Percentiles rank a stretch among this genome's conserved stretches.
phyloP scores from a whole-genome alignment of 2,113 vertebrate genomes.

The Phyllostomus discolor region DNA sequence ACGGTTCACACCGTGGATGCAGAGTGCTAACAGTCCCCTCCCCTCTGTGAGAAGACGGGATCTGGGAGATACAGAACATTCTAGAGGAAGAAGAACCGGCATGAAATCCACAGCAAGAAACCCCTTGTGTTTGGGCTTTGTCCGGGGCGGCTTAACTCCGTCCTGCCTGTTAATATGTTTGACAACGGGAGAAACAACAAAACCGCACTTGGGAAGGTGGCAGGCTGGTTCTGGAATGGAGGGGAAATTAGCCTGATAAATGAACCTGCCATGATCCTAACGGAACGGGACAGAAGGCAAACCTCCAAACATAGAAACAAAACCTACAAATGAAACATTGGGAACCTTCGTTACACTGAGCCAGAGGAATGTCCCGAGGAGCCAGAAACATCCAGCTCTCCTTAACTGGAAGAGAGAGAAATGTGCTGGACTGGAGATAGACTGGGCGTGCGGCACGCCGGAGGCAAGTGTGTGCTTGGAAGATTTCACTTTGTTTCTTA shows the following conservation, averaged over 20 bases:
- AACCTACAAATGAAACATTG: constrained; percentile 57
- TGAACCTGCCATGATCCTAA: constrained; percentile 65
- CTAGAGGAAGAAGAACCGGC: neutral
- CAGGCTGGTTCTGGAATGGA: constrained; percentile 51
- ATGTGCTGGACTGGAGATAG: neutral
- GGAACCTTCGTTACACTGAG: constrained; percentile 67
- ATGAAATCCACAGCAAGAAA: neutral
- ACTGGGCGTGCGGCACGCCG: neutral
- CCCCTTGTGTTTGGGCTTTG: neutral
- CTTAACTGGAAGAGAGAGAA: constrained; percentile 77
- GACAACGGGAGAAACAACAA: neutral
- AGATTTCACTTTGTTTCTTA: neutral
- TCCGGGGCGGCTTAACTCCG: neutral
- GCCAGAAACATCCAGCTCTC: constrained; percentile 65
- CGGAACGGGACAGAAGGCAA: constrained; percentile 58
- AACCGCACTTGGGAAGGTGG: neutral
- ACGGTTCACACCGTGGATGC: constrained; percentile 98
- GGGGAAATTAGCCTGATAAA: constrained; percentile 46
- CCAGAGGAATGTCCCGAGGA: constrained; percentile 61
- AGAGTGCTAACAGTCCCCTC: constrained; percentile 83
- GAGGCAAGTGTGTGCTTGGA: neutral
- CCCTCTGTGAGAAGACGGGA: accelerated
- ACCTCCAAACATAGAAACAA: constrained; percentile 63
- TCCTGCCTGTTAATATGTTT: neutral
- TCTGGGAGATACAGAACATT: neutral